Percentiles rank a stretch among this genome's conserved stretches.
phyloP scores from a whole-genome alignment of 1,140 invertebrate genomes.

The Trichonephila clavipes region DNA sequence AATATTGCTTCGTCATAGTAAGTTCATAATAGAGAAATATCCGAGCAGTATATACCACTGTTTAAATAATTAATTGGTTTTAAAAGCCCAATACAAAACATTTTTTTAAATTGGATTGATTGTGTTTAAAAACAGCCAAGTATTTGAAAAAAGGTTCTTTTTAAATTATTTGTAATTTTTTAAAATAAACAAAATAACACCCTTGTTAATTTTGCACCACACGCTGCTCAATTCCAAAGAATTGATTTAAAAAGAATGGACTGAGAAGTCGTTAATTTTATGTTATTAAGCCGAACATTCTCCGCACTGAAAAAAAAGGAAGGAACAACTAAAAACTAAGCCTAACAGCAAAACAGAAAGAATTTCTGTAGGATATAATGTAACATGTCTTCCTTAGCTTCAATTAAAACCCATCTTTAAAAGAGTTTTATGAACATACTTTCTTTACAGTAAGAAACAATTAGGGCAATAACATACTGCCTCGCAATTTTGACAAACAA shows the following conservation, averaged over 20 bases:
- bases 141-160: too few relatives aligned
- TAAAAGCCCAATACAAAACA: too few relatives aligned
- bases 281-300: not conserved
- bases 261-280: not conserved
- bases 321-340: not conserved
- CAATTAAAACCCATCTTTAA: not conserved
- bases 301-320: not conserved
- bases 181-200: too few relatives aligned
- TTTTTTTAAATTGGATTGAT: too few relatives aligned
- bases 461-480: constrained; percentile 46
- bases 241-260: not conserved
- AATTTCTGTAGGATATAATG: not conserved
- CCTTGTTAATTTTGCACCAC: too few relatives aligned
- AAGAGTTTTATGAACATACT: constrained; percentile 8
- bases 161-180: too few relatives aligned
- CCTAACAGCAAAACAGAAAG: not conserved
- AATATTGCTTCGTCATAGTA: too few relatives aligned
- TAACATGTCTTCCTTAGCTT: constrained; percentile 12
- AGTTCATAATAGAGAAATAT: too few relatives aligned
- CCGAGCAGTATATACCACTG: too few relatives aligned
- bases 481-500: constrained; percentile 38
- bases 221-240: too few relatives aligned
- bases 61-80: too few relatives aligned
- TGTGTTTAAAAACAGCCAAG: too few relatives aligned
- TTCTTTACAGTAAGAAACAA: not conserved